Evolutionary conservation across 2,888 invertebrate species (phyloP).

Genomic region (Callimorpha dominula): DNA sequence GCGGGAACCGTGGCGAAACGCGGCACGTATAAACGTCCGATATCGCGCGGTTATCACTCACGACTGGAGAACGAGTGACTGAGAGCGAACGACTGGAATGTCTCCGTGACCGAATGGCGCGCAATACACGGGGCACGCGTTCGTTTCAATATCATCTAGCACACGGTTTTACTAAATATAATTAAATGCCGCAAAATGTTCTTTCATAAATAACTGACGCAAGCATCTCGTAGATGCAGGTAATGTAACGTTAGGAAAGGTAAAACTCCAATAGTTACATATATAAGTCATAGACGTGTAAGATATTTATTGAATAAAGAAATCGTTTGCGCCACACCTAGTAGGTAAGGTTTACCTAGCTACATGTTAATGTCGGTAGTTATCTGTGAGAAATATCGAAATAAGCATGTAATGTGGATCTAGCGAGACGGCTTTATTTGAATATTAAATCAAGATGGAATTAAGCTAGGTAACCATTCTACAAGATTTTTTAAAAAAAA

Average conservation of each 20-base stretch:
- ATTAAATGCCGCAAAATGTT: slow-evolving; percentile 31
- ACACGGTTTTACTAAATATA: slow-evolving; percentile 13
- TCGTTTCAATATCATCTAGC: slow-evolving; percentile 19
- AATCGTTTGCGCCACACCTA: not conserved
- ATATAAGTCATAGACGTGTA: not conserved
- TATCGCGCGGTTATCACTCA: slow-evolving; percentile 71
- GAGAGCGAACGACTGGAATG: slow-evolving; percentile 60
- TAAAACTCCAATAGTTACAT: not conserved
- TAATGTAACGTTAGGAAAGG: not conserved
- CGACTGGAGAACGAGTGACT: slow-evolving; percentile 72
- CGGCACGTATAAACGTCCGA: slow-evolving; percentile 56
- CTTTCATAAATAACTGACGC: not conserved
- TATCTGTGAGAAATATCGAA: not conserved
- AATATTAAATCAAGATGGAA: not conserved
- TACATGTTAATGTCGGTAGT: not conserved
- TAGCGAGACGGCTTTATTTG: not conserved
- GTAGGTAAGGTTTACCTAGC: not conserved
- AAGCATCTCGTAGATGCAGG: not conserved
- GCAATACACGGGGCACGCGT: slow-evolving; percentile 53
- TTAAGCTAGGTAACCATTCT: no score
- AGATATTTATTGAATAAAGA: not conserved
- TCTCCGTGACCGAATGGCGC: slow-evolving; percentile 61
- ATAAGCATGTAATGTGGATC: not conserved
- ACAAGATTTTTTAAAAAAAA: no score
- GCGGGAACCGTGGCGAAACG: slow-evolving; percentile 61